Evolutionary conservation across 2,888 invertebrate genomes (phyloP), one percentile per base, ranked within the genome.

Genomic region (Mamestra brassicae): DNA sequence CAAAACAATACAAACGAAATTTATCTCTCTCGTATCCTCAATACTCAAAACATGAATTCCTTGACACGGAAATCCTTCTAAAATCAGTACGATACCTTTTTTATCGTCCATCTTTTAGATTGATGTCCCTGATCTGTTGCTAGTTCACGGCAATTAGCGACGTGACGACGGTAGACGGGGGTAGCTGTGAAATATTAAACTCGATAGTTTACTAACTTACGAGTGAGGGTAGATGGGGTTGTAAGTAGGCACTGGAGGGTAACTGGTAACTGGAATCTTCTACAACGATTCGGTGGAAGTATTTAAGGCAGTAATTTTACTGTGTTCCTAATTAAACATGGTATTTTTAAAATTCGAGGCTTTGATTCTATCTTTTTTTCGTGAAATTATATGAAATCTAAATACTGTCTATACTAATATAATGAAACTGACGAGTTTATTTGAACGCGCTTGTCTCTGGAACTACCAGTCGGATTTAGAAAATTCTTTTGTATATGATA

Each of bases 71-170:
- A 50, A 58, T 26, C 36, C 26, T 57, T 15, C 36, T 17, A 54
- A 72, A 67, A 69, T 61, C 61, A 74, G 47, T 74, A 69, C 42
- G 71, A 74, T 63, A 78, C 85, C 81, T 75, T 86, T 26, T 88
- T 87, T 89, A 88, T 88, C 87, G 82, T 81, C 77, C 65, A 83
- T 85, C 84, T 62, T 8, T 54, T 73, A 87, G 87, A 91, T 87
- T 84, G 89, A 90, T 89, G 87, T 82, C 71, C 71, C 57, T 74
- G 72, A 85, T 88, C 83, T 77, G 71, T 84, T 78, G 75, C 73
- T 79, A 72, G 84, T 86, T 88, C 82, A 86, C 84, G 84, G 85
- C 86, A 90, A 90, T 90, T 89, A 90, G 79, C 85, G 80, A 71
- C 70, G 83, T 89, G 90, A 90, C 85, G 84, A 81, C 78, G 86